Conservation (phyloP, 2,888 invertebrate species). For the Acronicta psi region DNA sequence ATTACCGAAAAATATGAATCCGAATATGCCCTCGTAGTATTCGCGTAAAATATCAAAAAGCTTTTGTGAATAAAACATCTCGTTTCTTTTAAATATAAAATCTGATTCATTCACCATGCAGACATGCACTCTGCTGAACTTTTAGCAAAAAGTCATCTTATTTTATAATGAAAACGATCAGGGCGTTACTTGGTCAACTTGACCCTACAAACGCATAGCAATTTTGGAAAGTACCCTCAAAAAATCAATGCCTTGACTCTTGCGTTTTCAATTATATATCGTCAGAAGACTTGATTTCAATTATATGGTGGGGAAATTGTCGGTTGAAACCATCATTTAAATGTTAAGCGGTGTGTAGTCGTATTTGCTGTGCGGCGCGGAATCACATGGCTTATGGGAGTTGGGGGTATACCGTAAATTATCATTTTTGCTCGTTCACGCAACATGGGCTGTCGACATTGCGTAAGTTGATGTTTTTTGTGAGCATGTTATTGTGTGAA, state of each 20-base stretch:
- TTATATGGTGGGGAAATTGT: constrained; percentile 70
- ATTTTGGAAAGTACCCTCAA: constrained; percentile 68
- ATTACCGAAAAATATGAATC: constrained; percentile 34
- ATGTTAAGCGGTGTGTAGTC: constrained; percentile 54
- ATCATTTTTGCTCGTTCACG: constrained; percentile 60
- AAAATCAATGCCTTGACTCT: constrained; percentile 56
- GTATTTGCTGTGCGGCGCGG: constrained; percentile 62
- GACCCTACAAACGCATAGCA: constrained; percentile 63
- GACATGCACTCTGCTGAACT: constrained; percentile 45
- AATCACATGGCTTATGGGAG: constrained; percentile 63
- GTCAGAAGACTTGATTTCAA: constrained; percentile 69
- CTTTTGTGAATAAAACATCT: constrained; percentile 18
- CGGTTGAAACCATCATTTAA: constrained; percentile 66
- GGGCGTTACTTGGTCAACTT: constrained; percentile 55
- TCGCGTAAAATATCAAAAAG: constrained; percentile 31
- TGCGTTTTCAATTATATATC: constrained; percentile 67
- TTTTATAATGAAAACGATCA: constrained; percentile 35
- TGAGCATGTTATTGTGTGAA: constrained; percentile 52
- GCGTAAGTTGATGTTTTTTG: constrained; percentile 50
- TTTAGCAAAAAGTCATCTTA: constrained; percentile 49
- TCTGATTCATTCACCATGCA: constrained; percentile 44
- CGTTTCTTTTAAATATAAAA: constrained; percentile 24
- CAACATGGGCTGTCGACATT: constrained; percentile 48
- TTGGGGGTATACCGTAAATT: constrained; percentile 53
- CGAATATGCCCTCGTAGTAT: constrained; percentile 15